Percentiles rank a stretch among this genome's conserved stretches.
Conservation (phyloP, 2,113 vertebrate species). For the Phodopus roborovskii region DNA sequence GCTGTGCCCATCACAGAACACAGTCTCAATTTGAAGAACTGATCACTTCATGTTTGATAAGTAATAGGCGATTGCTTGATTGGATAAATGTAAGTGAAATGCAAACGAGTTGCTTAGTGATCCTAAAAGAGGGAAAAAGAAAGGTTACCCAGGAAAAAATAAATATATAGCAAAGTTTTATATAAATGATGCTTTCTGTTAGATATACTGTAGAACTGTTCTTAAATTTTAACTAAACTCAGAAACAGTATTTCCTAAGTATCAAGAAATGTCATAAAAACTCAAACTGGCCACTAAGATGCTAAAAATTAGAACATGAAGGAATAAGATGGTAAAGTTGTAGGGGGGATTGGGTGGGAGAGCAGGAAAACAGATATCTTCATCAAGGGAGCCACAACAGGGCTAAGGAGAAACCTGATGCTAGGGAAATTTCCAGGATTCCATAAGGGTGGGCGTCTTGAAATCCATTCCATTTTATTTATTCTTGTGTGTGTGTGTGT, state of each 20-base stretch:
- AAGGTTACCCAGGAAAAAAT: background rate
- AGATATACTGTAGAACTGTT: background rate
- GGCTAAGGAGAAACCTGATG: no score
- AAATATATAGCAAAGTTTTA: slow-evolving; percentile 18
- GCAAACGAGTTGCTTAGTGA: background rate
- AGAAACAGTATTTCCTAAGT: background rate
- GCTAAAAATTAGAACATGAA: background rate
- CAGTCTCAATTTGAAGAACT: background rate
- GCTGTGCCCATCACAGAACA: background rate
- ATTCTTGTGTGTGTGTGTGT: no score
- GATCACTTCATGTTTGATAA: background rate
- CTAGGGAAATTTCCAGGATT: no score
- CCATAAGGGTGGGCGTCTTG: no score
- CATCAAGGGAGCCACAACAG: no score
- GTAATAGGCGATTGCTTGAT: background rate
- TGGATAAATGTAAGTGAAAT: background rate
- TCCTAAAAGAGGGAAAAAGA: background rate
- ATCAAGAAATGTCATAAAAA: background rate
- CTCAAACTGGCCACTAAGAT: background rate
- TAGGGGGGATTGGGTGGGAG: no score
- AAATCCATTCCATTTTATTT: no score
- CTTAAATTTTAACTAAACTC: background rate
- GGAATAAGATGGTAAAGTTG: no score
- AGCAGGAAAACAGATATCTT: no score
- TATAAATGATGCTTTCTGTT: slow-evolving; percentile 5